Percentiles rank a stretch among this genome's conserved stretches.
These are phyloP conservation scores for Crenuchus spilurus DNA, from an alignment of 2,797 vertebrate species.

Conservation along the genomic window DNA sequence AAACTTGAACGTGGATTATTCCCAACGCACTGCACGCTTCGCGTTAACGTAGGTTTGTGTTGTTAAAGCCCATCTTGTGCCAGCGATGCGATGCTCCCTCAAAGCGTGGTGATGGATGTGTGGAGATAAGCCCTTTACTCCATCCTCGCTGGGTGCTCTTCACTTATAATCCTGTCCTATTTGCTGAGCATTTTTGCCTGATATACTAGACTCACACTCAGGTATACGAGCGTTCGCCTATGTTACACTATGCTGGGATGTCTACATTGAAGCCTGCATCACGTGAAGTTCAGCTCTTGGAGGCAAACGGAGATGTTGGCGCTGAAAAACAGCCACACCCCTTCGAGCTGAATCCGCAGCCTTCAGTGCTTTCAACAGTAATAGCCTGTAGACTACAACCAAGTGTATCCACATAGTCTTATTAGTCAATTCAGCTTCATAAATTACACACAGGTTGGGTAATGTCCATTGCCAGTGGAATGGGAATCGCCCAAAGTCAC, in stretches of 20 bases:
- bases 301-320: slow-evolving; percentile 12
- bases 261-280: background rate
- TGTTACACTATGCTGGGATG: no score
- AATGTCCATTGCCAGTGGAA: no score
- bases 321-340: slow-evolving; percentile 43
- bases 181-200: background rate
- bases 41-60: background rate
- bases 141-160: background rate
- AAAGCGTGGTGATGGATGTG: slow-evolving; percentile 3
- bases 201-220: no score
- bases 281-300: slow-evolving; percentile 24
- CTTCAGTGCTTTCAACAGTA: background rate
- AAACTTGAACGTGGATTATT: background rate
- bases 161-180: background rate
- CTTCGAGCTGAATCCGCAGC: slow-evolving; percentile 25
- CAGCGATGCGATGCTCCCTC: no score
- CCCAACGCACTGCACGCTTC: background rate
- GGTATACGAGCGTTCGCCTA: no score
- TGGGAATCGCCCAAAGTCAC: no score
- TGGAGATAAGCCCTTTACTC: background rate
- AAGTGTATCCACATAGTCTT: no score
- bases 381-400: background rate
- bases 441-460: no score
- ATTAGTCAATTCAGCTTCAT: no score
- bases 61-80: background rate